A percentile compares a stretch with the other conserved stretches of the same genome.
These are phyloP conservation scores for Campopleginae sp. DNA, from an alignment of 2,888 invertebrate species.

Conservation along the genomic window DNA sequence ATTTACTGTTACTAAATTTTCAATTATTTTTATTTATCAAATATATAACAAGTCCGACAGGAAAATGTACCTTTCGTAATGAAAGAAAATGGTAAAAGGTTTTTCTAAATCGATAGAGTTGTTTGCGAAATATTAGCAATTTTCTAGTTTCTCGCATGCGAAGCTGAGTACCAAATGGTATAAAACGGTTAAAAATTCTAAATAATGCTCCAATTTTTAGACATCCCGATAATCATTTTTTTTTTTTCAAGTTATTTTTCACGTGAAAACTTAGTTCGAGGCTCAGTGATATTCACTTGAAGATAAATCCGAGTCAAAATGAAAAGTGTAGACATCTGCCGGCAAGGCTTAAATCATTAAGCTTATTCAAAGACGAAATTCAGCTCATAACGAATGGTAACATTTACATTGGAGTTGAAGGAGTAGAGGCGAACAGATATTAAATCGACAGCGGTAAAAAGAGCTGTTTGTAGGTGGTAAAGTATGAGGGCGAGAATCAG, in stretches of 20 bases:
- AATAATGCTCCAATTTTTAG: background rate
- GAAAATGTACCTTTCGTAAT: background rate
- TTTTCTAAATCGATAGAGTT: background rate
- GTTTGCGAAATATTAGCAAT: conserved; percentile 8
- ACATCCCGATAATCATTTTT: background rate
- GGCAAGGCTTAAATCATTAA: background rate
- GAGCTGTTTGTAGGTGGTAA: background rate
- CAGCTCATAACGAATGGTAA: background rate
- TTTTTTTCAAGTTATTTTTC: background rate
- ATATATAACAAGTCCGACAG: too few relatives aligned
- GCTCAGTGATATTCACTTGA: background rate
- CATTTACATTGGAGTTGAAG: background rate
- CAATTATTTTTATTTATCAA: background rate
- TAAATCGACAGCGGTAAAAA: background rate
- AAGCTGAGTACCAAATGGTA: background rate
- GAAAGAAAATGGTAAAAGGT: background rate
- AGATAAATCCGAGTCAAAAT: background rate
- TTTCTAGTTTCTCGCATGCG: conserved; percentile 7
- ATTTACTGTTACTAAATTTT: background rate
- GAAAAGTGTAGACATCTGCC: background rate
- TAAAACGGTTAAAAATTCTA: background rate
- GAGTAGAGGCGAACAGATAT: background rate
- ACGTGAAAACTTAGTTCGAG: background rate
- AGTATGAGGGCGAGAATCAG: background rate
- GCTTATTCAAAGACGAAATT: background rate